Base-by-base conservation (phyloP, 2,888 invertebrate species). In the Polyommatus iphigenia region DNA sequence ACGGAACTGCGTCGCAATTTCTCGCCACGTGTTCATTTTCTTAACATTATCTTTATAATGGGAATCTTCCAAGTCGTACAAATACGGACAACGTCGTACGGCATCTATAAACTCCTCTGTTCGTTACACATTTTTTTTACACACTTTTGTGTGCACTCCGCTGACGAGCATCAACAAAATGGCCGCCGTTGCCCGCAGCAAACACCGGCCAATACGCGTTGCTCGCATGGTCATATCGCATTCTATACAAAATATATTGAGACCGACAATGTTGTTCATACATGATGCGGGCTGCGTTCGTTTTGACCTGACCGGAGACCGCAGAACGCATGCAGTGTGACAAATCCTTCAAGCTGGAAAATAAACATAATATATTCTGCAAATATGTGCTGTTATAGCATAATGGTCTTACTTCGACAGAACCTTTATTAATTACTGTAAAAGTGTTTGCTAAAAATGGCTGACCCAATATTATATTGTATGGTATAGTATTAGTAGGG, bases 241-340 rank as follows among this genome's bases (percentile, higher is more conserved):
- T 73, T 73, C 73, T 73, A 41, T 50, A 73, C 73, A 73, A 73
- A 73, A 73, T 73, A 73, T 73, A 73, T 41, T 41, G 73, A 73
- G 73, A 73, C 50, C 73, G 73, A 73, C 73, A 73, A 73, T 73
- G 73, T 73, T 73, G 73, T 73, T 73, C 73, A 76, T 76, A 76
- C 62, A 76, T 76, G n/a, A 76, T 76, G 62, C 76, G 67, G 32
- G 76, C 36, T 76, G 76, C 76, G 76, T 76, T 76, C 76, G 36
- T 8, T 76, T 76, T 76, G 76, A 76, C 76, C 76, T 76, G 67
- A 76, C 76, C 41, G 76, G 32, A 36, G 36, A 36, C 36, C 36
- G 36, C 36, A 36, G 36, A 36, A 36, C 36, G 36, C 36, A 36
- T 36, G 54, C 54, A 54, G 54, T 54, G 54, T 54, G 54, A 54